Conservation (phyloP, 2,888 invertebrate species). For the Eupithecia tripunctaria region DNA sequence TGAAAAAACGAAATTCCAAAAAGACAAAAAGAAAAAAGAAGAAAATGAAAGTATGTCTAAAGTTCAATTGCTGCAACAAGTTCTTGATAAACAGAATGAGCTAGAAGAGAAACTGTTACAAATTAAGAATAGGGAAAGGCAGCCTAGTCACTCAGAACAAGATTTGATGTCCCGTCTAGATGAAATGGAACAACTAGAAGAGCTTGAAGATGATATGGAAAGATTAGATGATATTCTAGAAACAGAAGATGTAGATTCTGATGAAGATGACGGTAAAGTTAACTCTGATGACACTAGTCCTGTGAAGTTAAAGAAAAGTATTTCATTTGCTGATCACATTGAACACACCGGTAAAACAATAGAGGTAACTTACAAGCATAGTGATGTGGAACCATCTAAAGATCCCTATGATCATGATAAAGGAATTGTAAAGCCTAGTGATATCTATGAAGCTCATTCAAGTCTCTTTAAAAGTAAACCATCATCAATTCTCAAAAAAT, state of each 20-base stretch:
- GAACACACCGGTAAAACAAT: conserved; percentile 62
- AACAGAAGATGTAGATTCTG: conserved; percentile 35
- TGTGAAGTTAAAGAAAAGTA: conserved; percentile 57
- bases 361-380: conserved; percentile 71
- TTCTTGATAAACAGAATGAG: conserved; percentile 69
- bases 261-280: conserved; percentile 62
- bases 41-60: conserved; percentile 48
- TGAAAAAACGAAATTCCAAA: conserved; percentile 21
- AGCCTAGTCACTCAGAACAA: conserved; percentile 61
- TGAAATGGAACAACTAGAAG: conserved; percentile 81
- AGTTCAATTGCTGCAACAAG: conserved; percentile 63
- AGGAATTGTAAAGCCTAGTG: conserved; percentile 75
- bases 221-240: conserved; percentile 62
- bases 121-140: conserved; percentile 61
- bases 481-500: conserved; percentile 74
- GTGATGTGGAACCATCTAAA: conserved; percentile 53
- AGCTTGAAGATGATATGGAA: conserved; percentile 84
- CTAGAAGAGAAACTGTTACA: conserved; percentile 64
- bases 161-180: conserved; percentile 80
- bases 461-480: conserved; percentile 58
- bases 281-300: conserved; percentile 41
- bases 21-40: conserved; percentile 24
- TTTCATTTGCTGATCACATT: conserved; percentile 75
- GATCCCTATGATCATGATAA: conserved; percentile 58
- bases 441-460: conserved; percentile 69